Evolutionary conservation across 2,113 vertebrate genomes (phyloP), one percentile per base, ranked within the genome.

Genomic region (Galbula dea): DNA sequence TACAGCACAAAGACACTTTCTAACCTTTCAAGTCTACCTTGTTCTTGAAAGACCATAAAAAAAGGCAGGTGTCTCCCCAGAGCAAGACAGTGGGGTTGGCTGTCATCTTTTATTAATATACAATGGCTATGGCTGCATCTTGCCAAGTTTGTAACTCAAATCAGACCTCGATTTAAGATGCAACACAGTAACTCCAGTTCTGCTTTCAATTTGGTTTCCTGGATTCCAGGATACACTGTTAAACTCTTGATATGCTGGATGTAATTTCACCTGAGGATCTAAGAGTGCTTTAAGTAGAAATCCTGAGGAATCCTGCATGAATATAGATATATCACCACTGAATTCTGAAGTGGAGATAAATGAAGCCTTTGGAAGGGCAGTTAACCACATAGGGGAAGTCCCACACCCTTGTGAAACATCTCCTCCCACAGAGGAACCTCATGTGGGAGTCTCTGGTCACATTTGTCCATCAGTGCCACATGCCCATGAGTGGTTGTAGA

Each of bases 191-290:
- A 93, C 43, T 41, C 2, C 10, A 84, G 95, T 88, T 67, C 92
- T 95, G 96, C 86, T 96, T 97, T 87, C 91, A 94, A 87, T 97
- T 97, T 80, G 83, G 45, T 30, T 36, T 88, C 83, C 68, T 93
- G 72, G 72, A 68, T 84, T 93, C 86, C 92, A 93, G 74, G 82
- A 88, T 67, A 43, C 32, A 7, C 72, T 89, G 83, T 80, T 76
- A 71, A 88, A 51, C 51, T 74, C 58, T 45, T 93, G 76, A 89
- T 77, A 77, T 46, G 81, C 75, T 84, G 75, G 83, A 94, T 81
- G 37, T 65, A 81, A 95, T 93, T 94, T 94, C 79, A 95, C 84
- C 83, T 90, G 91, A 95, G 72, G 34, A 93, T 84, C 48, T 18
- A 58, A 87, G 78, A 80, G 54, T 39, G 55, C 62, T 89, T 83